Evolutionary conservation across 2,888 invertebrate species (phyloP).

Genomic region (Cryptus viduatorius): DNA sequence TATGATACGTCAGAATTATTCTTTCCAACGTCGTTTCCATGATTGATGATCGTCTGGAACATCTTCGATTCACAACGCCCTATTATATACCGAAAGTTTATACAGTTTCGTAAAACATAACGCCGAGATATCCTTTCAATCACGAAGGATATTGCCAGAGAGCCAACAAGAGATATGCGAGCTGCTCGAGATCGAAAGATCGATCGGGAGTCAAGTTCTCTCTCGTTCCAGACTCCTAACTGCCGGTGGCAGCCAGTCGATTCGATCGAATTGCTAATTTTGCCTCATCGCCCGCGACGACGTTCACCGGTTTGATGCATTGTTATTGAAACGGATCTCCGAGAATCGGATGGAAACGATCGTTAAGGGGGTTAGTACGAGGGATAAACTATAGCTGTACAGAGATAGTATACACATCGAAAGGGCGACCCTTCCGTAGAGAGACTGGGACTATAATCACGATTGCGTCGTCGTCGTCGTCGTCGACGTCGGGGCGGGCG

Average conservation of each 20-base stretch:
- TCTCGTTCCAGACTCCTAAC: conserved; percentile 39
- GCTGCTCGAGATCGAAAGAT: conserved; percentile 34
- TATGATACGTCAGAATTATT: conserved; percentile 34
- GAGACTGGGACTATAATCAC: conserved; percentile 19
- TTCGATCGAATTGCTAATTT: conserved; percentile 64
- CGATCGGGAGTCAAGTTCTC: conserved; percentile 50
- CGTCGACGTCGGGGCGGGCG: background rate
- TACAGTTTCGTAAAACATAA: conserved; percentile 44
- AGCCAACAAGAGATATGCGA: background rate
- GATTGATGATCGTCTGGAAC: conserved; percentile 59
- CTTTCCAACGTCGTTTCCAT: conserved; percentile 48
- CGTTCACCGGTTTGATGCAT: conserved; percentile 49
- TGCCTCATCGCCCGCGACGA: conserved; percentile 57
- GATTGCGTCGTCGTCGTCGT: conserved; percentile 14
- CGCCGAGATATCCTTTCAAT: conserved; percentile 35
- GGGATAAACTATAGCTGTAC: conserved; percentile 8
- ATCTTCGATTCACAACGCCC: conserved; percentile 14
- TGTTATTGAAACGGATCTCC: conserved; percentile 51
- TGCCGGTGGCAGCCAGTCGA: conserved; percentile 29
- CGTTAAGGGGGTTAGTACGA: background rate
- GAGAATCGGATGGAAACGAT: conserved; percentile 18
- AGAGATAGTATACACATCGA: background rate
- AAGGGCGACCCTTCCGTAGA: background rate
- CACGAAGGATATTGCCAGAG: conserved; percentile 25
- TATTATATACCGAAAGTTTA: conserved; percentile 17